Conservation (phyloP, 2,113 vertebrate genomes). For the Rhinoptilus africanus region DNA sequence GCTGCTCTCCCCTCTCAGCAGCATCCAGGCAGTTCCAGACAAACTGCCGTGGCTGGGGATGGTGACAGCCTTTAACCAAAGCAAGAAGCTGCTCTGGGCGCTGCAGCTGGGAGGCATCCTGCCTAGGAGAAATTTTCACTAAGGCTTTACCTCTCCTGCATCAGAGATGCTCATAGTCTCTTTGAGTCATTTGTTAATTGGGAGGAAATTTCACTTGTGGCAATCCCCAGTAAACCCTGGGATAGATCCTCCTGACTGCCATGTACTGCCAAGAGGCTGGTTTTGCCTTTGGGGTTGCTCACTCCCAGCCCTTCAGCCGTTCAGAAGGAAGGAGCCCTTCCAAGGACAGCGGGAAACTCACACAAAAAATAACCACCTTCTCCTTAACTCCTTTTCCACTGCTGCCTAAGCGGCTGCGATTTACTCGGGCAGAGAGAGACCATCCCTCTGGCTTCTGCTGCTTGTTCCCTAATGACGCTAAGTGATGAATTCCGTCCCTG, state of each 20-base stretch:
- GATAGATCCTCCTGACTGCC: background rate
- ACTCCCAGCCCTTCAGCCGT: background rate
- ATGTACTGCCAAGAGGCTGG: background rate
- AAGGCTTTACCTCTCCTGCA: background rate
- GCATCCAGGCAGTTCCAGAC: background rate
- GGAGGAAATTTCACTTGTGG: background rate
- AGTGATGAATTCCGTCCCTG: background rate
- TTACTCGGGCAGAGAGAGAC: too few relatives aligned
- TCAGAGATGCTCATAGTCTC: background rate
- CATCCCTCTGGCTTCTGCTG: background rate
- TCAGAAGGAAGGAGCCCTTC: background rate
- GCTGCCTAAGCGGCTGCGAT: background rate
- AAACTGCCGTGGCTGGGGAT: background rate
- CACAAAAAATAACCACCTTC: background rate
- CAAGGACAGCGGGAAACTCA: background rate
- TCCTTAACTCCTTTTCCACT: background rate
- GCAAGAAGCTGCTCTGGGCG: background rate
- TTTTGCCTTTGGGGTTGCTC: background rate
- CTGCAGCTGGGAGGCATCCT: background rate
- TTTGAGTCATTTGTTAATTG: background rate
- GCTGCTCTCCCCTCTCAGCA: background rate
- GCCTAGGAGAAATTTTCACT: accelerated
- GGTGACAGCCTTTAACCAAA: background rate
- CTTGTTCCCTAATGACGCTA: background rate
- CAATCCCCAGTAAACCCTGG: background rate